A percentile compares a stretch with the other conserved stretches of the same genome.
These are phyloP conservation scores for Drosophila bunnanda DNA, from an alignment of 2,888 invertebrate genomes.

Conservation along the genomic window DNA sequence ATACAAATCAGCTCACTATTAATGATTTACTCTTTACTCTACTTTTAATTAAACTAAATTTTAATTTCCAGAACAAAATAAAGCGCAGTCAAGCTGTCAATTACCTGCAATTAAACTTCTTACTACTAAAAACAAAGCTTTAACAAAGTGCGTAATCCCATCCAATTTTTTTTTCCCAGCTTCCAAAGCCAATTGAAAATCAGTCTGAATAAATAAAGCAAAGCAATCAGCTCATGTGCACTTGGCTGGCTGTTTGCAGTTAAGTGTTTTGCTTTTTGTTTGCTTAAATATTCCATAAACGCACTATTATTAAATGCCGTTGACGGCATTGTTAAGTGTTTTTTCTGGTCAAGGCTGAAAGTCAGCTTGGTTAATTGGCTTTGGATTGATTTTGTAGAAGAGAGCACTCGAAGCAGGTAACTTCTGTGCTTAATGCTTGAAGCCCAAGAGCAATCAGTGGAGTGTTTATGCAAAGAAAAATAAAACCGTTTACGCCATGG, in stretches of 20 bases:
- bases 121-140: slow-evolving; percentile 6
- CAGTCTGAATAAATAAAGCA: slow-evolving; percentile 23
- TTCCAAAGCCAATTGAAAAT: slow-evolving; percentile 20
- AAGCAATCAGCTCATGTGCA: slow-evolving; percentile 48
- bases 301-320: slow-evolving; percentile 61
- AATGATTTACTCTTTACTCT: too few species aligned
- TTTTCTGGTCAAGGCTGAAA: slow-evolving; percentile 58
- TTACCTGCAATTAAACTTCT: slow-evolving; percentile 11
- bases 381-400: slow-evolving; percentile 44
- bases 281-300: slow-evolving; percentile 62
- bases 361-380: slow-evolving; percentile 57
- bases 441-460: slow-evolving; percentile 5
- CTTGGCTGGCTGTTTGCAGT: slow-evolving; percentile 23
- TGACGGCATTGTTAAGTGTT: slow-evolving; percentile 38
- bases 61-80: neutral
- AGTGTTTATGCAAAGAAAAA: slow-evolving; percentile 21
- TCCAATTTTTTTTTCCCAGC: neutral
- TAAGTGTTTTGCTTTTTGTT: slow-evolving; percentile 35
- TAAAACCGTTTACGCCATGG: slow-evolving; percentile 28
- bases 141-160: slow-evolving; percentile 5
- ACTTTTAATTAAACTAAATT: neutral
- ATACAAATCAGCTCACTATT: too few species aligned
- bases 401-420: slow-evolving; percentile 15
- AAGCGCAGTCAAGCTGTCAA: slow-evolving; percentile 9
- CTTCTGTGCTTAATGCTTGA: slow-evolving; percentile 4